Evolutionary conservation across 1,140 invertebrate species (phyloP).

Genomic region (Drosophila ananassae): DNA sequence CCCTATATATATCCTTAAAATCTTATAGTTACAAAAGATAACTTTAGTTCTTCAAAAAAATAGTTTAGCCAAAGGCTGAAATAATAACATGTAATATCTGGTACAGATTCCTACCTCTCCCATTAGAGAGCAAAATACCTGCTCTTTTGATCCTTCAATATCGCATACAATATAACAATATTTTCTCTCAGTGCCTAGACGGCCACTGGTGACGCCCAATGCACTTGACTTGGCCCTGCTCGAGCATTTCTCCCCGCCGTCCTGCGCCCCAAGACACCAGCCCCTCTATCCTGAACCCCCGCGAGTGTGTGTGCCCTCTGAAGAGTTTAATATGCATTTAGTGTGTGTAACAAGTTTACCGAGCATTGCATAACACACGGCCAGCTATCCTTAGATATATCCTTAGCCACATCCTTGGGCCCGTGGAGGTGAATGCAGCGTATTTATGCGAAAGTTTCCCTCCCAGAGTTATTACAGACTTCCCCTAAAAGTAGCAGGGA

Average conservation of each 20-base stretch:
- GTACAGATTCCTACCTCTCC: too few relatives aligned
- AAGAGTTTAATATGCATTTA: constrained; percentile 83
- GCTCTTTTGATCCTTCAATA: too few relatives aligned
- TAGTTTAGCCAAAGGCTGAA: too few relatives aligned
- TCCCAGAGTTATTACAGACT: constrained; percentile 17
- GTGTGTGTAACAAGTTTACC: constrained; percentile 75
- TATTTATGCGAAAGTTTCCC: constrained; percentile 36
- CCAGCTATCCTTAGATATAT: constrained; percentile 5
- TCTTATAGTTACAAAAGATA: too few relatives aligned
- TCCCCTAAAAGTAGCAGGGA: background rate
- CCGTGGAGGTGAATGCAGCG: constrained; percentile 11
- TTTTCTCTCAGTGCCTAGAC: constrained; percentile 18
- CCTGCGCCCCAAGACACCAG: background rate
- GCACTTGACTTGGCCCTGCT: constrained; percentile 73
- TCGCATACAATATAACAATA: background rate
- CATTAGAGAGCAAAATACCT: too few relatives aligned
- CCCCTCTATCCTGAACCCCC: background rate
- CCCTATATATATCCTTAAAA: too few relatives aligned
- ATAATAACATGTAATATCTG: too few relatives aligned
- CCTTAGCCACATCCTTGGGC: constrained; percentile 6
- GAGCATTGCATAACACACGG: constrained; percentile 59
- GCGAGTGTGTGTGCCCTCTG: constrained; percentile 27
- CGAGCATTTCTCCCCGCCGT: constrained; percentile 40
- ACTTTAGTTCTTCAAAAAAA: too few relatives aligned
- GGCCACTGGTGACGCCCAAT: constrained; percentile 34